These are phyloP conservation scores for Burhinus bistriatus DNA, from an alignment of 2,113 vertebrate genomes.

Conservation along the genomic window DNA sequence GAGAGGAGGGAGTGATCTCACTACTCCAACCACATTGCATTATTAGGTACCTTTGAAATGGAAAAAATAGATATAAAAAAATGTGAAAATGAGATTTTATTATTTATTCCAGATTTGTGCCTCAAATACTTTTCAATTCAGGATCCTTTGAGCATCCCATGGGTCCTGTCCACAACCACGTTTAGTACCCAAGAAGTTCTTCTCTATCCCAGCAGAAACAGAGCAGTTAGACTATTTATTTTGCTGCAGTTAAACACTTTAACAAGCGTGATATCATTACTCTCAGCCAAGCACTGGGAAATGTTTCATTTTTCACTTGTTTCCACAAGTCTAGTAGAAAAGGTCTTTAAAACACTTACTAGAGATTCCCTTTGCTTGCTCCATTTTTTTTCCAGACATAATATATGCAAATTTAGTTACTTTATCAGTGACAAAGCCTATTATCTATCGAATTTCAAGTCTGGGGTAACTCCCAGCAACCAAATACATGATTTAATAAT, in stretches of 20 bases:
- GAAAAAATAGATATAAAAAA: neutral
- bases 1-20: neutral
- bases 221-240: neutral
- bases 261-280: neutral
- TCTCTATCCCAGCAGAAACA: neutral
- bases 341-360: neutral
- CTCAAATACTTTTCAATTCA: neutral
- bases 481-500: constrained; percentile 48
- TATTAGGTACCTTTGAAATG: neutral
- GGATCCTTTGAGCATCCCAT: neutral
- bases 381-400: neutral
- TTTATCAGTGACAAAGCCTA: neutral
- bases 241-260: neutral
- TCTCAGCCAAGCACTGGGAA: neutral
- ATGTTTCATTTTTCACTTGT: neutral
- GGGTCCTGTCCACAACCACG: neutral
- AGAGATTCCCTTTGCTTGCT: neutral
- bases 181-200: neutral
- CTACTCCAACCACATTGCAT: neutral
- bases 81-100: neutral
- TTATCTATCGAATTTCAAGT: constrained; percentile 32
- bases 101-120: neutral
- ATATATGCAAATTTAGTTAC: constrained; percentile 25
- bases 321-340: neutral
- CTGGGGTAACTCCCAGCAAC: constrained; percentile 52